These are phyloP conservation scores for Xenops minutus DNA, from an alignment of 2,797 vertebrate species.

Conservation along the genomic window DNA sequence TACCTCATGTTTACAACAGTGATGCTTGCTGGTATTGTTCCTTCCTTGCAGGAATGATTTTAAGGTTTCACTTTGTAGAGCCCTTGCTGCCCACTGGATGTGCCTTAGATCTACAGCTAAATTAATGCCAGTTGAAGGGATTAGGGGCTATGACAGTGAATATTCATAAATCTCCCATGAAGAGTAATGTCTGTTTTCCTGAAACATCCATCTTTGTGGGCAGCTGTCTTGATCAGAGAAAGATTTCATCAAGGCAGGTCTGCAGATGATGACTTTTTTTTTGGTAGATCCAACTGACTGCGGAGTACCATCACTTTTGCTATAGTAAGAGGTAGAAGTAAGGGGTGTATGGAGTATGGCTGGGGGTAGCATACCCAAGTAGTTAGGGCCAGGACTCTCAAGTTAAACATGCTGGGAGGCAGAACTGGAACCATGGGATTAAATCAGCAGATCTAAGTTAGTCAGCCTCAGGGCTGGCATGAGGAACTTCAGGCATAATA, in stretches of 20 bases:
- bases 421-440: neutral
- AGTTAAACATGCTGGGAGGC: neutral
- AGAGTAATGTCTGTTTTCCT: neutral
- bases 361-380: neutral
- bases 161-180: neutral
- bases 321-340: neutral
- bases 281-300: neutral
- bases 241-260: neutral
- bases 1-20: fast-evolving
- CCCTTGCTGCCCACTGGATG: neutral
- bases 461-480: neutral
- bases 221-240: neutral
- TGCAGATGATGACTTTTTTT: neutral
- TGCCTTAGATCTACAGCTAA: neutral
- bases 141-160: neutral
- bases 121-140: neutral
- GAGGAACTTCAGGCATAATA: neutral
- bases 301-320: neutral
- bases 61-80: neutral
- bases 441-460: neutral
- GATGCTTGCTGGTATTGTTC: neutral
- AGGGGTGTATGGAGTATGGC: neutral
- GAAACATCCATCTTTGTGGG: neutral
- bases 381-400: neutral
- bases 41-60: neutral